A percentile compares a stretch with the other conserved stretches of the same genome.
These are phyloP conservation scores for Gortyna flavago DNA, from an alignment of 2,888 invertebrate species.

Conservation along the genomic window DNA sequence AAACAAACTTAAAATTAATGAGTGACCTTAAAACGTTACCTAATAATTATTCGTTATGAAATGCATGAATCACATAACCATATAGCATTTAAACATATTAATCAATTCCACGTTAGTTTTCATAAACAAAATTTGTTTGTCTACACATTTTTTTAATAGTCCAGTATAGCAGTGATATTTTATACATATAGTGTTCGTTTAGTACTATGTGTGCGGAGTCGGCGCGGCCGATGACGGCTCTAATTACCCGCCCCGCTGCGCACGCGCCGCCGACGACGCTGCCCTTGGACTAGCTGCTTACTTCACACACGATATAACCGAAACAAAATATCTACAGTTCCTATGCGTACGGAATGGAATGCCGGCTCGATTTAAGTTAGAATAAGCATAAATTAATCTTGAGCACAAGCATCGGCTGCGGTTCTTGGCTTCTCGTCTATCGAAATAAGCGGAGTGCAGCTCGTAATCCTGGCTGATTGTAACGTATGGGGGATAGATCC, in stretches of 20 bases:
- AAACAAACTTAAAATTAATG: slow-evolving; percentile 43
- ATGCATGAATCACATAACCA: slow-evolving; percentile 51
- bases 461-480: slow-evolving; percentile 73
- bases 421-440: slow-evolving; percentile 32
- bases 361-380: slow-evolving; percentile 28
- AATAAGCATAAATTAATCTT: slow-evolving; percentile 45
- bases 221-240: slow-evolving; percentile 68
- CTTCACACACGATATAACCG: slow-evolving; percentile 68
- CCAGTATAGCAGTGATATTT: slow-evolving; percentile 45
- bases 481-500: slow-evolving; percentile 74
- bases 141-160: slow-evolving; percentile 35
- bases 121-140: slow-evolving; percentile 19
- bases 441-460: slow-evolving; percentile 40
- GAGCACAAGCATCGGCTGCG: not conserved
- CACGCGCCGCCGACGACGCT: slow-evolving; percentile 67
- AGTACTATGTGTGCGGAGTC: slow-evolving; percentile 61
- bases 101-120: slow-evolving; percentile 36
- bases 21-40: slow-evolving; percentile 57
- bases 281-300: slow-evolving; percentile 78
- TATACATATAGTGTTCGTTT: slow-evolving; percentile 58
- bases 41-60: slow-evolving; percentile 60
- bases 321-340: slow-evolving; percentile 65
- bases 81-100: slow-evolving; percentile 27
- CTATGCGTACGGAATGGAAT: slow-evolving; percentile 35
- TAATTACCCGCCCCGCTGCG: slow-evolving; percentile 74